A percentile compares a stretch with the other conserved stretches of the same genome.
phyloP scores from a whole-genome alignment of 1,140 invertebrate species.

The Aphis craccivora region DNA sequence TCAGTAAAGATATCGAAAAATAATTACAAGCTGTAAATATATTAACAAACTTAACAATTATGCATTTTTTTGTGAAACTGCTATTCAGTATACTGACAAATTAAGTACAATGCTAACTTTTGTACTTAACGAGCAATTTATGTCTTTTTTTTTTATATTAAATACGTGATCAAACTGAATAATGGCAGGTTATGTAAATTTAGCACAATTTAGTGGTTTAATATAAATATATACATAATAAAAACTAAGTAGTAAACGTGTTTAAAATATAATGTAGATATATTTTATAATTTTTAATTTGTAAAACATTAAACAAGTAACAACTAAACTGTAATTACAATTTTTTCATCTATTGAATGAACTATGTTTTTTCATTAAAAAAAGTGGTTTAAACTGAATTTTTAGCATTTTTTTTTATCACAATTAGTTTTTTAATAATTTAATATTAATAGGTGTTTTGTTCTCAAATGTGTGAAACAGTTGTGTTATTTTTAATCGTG shows the following conservation, averaged over 20 bases:
- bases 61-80: background rate
- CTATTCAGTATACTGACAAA: background rate
- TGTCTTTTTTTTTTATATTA: background rate
- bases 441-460: no score
- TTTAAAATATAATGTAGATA: background rate
- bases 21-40: background rate
- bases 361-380: no score
- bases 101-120: background rate
- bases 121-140: constrained; percentile 1
- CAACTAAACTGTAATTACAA: background rate
- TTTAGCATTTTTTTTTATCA: background rate
- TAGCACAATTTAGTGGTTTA: background rate
- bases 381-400: background rate
- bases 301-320: background rate
- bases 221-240: background rate
- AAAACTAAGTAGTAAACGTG: background rate
- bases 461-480: no score
- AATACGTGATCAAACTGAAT: background rate
- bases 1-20: background rate
- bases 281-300: constrained; percentile 1
- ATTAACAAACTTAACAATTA: background rate
- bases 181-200: background rate
- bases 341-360: background rate
- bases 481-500: no score
- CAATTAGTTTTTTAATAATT: no score